A percentile compares a stretch with the other conserved stretches of the same genome.
phyloP scores from a whole-genome alignment of 1,140 invertebrate species.

The Aphaenogaster ashmeadi region DNA sequence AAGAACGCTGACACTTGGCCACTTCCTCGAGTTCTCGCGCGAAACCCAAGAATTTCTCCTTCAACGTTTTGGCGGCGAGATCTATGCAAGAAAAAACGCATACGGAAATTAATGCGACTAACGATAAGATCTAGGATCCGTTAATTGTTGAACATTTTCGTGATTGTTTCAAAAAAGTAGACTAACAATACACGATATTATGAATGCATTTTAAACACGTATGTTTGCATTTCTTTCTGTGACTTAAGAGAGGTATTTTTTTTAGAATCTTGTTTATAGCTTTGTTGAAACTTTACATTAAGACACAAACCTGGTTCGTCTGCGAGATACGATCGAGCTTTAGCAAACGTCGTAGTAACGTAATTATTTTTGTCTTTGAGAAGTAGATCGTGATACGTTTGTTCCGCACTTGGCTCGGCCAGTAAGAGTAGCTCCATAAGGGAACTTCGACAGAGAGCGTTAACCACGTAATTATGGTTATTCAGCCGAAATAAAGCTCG shows the following conservation, averaged over 20 bases:
- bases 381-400: slow-evolving; percentile 93
- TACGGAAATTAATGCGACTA: neutral
- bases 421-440: slow-evolving; percentile 93
- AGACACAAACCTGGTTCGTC: slow-evolving; percentile 82
- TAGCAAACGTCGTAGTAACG: slow-evolving; percentile 83
- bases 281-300: neutral
- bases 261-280: slow-evolving; percentile 26
- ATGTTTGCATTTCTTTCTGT: slow-evolving; percentile 36
- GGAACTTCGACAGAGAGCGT: slow-evolving; percentile 94
- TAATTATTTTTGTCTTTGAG: slow-evolving; percentile 83
- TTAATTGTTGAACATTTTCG: slow-evolving; percentile 31
- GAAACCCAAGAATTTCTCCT: slow-evolving; percentile 96
- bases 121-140: slow-evolving; percentile 5
- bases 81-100: slow-evolving; percentile 82
- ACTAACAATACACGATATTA: slow-evolving; percentile 44
- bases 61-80: slow-evolving; percentile 91
- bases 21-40: slow-evolving; percentile 98
- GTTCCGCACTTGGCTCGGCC: slow-evolving; percentile 94
- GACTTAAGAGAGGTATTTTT: slow-evolving; percentile 5
- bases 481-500: slow-evolving; percentile 96
- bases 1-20: slow-evolving; percentile 94
- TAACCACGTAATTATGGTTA: slow-evolving; percentile 97
- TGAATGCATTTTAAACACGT: neutral
- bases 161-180: slow-evolving; percentile 24
- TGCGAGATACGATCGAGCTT: slow-evolving; percentile 80